Base-by-base conservation (phyloP, 2,113 vertebrate genomes). In the Centropus bengalensis region DNA sequence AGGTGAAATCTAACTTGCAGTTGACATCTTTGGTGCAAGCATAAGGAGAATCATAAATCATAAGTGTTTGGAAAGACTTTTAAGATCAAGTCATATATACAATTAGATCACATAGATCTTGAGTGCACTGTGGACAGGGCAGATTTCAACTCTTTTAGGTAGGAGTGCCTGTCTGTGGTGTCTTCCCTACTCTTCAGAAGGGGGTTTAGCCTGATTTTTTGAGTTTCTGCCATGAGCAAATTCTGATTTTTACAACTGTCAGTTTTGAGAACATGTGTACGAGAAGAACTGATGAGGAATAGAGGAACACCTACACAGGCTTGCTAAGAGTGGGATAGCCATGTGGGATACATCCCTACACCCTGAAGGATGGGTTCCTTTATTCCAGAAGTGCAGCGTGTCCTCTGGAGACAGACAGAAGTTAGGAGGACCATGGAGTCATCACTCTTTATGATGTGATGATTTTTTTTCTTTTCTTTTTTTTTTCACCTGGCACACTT, bases 101-200 rank as follows among this genome's bases (percentile, higher is more conserved):
- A 0, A 18, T 56, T 8, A 62, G 14, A 27, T 26, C 18, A 67
- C 24, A 17, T 8, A 3, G 24, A n/a, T 12, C 59, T 45, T 3
- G 42, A 82, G n/a, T 4, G 10, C 63, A 36, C 2, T 0, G 2
- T 3, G 2, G 47, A 13, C 16, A n/a, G 23, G 27, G 42, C 21
- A n/a, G 27, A 59, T 44, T 26, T 44, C 60, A 67, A 59, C 38
- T 44, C 33, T 23, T 5, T 40, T 26, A 60, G 30, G 9, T 4
- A 40, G 12, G 16, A 42, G 54, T 45, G 32, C 4, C 47, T 52
- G 27, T 20, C 71, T 51, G 55, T 33, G n/a, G 1, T 62, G 54
- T 14, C 77, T 38, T 68, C 40, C 32, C 16, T 6, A 12, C 26
- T 44, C 10, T 22, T 71, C 8, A 22, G 8, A 47, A 42, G 26